Evolutionary conservation across 2,888 invertebrate species (phyloP), one percentile per base, ranked within the genome.

Genomic region (Polymixis flavicincta): DNA sequence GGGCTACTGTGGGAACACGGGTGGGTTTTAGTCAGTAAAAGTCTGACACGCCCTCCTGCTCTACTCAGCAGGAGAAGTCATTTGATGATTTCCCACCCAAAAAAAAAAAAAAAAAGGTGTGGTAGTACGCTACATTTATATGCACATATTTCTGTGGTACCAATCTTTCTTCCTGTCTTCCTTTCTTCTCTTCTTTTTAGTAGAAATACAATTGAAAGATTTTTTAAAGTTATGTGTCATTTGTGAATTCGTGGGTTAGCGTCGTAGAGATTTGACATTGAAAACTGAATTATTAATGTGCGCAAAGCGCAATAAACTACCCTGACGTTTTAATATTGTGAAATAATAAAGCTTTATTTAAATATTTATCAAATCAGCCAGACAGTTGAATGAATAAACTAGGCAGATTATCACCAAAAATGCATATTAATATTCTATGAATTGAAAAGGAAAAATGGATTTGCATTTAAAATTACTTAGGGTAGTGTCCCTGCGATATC

Each of bases 381-480:
- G 54, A 55, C 45, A 11, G n/a, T 28, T 52, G 54, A 8, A 45
- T 45, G n/a, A 28, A 66, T 66, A 67, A 71, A 67, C 45, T 71
- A 13, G 1, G 6, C 9, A 55, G 28, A 66, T 32, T 66, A 55
- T 50, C 32, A 17, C 19, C n/a, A n/a, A n/a, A 60, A 60, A 60
- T 3, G 17, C 11, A 52, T 65, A 69, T 60, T 61, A 19, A 32
- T 2, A 69, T n/a, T 50, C n/a, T 63, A 37, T 37, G 25, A 50
- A 37, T 70, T 14, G 14, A 50, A 32, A 19, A 19, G 4, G 2
- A 61, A 48, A 32, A 28, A 13, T 4, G 3, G 6, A 42, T 45
- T 52, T 28, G 11, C 17, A 54, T 71, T 45, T 65, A 28, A 54
- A 52, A 65, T 52, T 61, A 32, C 11, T 32, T 14, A 14, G 22